These are phyloP conservation scores for Hirundo rustica DNA, from an alignment of 2,797 vertebrate species.

Conservation along the genomic window DNA sequence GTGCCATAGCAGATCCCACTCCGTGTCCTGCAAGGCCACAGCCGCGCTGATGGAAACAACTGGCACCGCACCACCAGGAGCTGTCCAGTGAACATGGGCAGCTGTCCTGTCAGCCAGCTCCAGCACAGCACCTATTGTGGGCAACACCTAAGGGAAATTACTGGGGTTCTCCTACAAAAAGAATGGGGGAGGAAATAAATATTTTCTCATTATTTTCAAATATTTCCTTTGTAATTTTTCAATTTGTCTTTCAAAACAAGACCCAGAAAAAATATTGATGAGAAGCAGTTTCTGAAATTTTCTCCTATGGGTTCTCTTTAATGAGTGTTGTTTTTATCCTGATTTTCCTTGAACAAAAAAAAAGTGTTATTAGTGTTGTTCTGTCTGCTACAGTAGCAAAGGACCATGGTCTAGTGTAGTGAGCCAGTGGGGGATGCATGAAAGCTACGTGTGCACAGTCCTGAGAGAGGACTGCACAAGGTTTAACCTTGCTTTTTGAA, in stretches of 20 bases:
- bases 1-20: accelerated
- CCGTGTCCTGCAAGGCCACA: accelerated
- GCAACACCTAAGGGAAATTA: background rate
- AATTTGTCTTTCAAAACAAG: background rate
- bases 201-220: background rate
- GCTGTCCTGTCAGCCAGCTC: background rate
- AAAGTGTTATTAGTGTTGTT: background rate
- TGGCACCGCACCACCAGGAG: background rate
- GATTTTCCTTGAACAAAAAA: background rate
- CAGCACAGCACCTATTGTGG: accelerated
- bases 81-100: accelerated
- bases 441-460: background rate
- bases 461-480: background rate
- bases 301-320: background rate
- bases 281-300: background rate
- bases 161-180: background rate
- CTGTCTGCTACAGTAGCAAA: background rate
- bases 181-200: background rate
- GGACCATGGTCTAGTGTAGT: accelerated
- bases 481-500: background rate
- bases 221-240: background rate
- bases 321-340: background rate
- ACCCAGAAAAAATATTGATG: background rate
- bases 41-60: accelerated
- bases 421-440: background rate